Evolutionary conservation across 2,113 vertebrate genomes (phyloP).

Genomic region (Sander lucioperca): DNA sequence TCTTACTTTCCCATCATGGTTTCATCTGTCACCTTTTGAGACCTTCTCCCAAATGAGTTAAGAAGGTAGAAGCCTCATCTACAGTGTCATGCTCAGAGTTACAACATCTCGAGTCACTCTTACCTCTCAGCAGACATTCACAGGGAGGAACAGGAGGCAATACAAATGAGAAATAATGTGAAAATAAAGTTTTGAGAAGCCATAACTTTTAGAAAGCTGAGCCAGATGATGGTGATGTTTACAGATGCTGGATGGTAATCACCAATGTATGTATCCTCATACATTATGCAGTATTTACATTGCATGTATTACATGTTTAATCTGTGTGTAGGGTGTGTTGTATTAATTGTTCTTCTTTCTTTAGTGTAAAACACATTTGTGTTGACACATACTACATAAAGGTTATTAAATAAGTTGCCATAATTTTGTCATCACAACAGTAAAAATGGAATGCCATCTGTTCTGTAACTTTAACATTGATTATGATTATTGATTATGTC

Average conservation of each 20-base stretch:
- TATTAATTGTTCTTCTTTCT: background rate
- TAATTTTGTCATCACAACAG: background rate
- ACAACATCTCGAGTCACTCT: constrained; percentile 50
- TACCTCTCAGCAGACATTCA: constrained; percentile 34
- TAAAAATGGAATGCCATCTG: constrained; percentile 10
- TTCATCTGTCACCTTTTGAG: constrained; percentile 66
- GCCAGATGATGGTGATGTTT: background rate
- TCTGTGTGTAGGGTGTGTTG: background rate
- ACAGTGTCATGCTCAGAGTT: constrained; percentile 57
- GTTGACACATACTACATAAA: constrained; percentile 6
- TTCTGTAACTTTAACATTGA: background rate
- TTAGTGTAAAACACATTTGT: background rate
- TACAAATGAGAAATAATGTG: constrained; percentile 61
- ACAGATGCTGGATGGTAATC: background rate
- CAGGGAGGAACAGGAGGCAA: constrained; percentile 28
- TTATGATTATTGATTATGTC: background rate
- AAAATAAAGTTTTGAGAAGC: constrained; percentile 48
- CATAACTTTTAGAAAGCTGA: constrained; percentile 17
- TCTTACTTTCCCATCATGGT: constrained; percentile 13
- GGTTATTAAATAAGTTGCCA: background rate
- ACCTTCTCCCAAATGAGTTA: constrained; percentile 64
- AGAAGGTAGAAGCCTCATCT: constrained; percentile 51
- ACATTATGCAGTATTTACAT: background rate
- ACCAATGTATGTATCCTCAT: background rate
- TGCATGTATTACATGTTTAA: background rate